Evolutionary conservation across 2,888 invertebrate genomes (phyloP), one percentile per base, ranked within the genome.

Genomic region (Ormyrus pomaceus): DNA sequence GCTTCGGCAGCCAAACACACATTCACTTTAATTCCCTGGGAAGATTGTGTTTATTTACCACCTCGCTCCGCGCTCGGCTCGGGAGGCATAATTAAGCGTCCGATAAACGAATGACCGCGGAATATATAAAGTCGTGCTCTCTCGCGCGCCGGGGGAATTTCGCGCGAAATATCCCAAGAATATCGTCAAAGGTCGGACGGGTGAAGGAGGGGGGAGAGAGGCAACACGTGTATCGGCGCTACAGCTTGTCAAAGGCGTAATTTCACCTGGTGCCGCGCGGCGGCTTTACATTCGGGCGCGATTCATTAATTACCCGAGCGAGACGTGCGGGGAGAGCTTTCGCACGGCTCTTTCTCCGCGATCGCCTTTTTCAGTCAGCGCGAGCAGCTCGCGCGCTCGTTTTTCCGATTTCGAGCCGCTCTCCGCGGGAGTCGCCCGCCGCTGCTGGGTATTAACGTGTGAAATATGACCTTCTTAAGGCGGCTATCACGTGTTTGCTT

Each of bases 291-390:
- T 73, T 78, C 56, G 73, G 72, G 70, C 48, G 70, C 79, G 65
- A 75, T 75, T 79, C 75, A 79, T 79, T 79, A 79, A 79, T 79
- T 79, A 79, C 34, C 34, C 34, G 34, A 34, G 34, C 75, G 66
- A 58, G 48, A 68, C 72, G 73, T 64, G n/a, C 70, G 79, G 50
- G 66, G 46, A 55, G 13, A 56, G 69, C 79, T 79, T 79, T 79
- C 79, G 74, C 79, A 74, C 74, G 78, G 9, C 62, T 73, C 68
- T 68, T 74, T 69, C 55, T 50, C 68, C 56, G 6, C 34, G 45
- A 11, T n/a, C 13, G 13, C 0, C 10, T 62, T 53, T 61, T 72
- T 69, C n/a, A 6, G 10, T 46, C 0, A 48, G 9, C 45, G 59
- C 8, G 13, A 7, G 7, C 65, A 7, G 1, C 19, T 19, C 34